These are phyloP conservation scores for Labeo calbasu DNA, from an alignment of 2,797 vertebrate species.

Conservation along the genomic window DNA sequence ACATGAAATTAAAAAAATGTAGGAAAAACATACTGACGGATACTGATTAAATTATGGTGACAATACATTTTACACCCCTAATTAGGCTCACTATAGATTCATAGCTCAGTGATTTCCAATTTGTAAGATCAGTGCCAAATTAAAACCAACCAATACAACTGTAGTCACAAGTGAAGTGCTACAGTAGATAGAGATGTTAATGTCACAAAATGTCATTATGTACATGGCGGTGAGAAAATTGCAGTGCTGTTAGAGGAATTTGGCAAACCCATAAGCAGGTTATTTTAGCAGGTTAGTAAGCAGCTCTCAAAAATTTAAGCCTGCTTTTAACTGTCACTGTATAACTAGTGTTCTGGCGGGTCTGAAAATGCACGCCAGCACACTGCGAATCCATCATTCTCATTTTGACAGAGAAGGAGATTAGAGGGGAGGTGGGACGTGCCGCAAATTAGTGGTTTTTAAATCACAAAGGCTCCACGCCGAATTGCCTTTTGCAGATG, in stretches of 20 bases:
- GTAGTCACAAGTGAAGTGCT: conserved; percentile 1
- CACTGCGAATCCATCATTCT: conserved; percentile 8
- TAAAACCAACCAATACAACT: neutral
- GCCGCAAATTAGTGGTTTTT: conserved; percentile 27
- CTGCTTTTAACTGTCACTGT: neutral
- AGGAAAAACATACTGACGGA: neutral
- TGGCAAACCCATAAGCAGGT: neutral
- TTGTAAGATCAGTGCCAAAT: neutral
- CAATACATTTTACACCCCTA: neutral
- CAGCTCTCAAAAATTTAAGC: neutral
- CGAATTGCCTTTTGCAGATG: neutral
- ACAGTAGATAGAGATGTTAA: neutral
- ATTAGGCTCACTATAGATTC: neutral
- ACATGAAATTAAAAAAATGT: neutral
- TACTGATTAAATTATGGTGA: neutral
- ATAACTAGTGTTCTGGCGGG: conserved; percentile 3
- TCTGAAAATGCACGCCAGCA: neutral
- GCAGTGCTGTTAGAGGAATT: neutral
- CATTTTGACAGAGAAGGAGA: conserved; percentile 19
- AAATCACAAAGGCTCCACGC: neutral
- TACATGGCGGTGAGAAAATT: conserved; percentile 7
- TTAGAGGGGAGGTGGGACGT: conserved; percentile 2
- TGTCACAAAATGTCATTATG: neutral
- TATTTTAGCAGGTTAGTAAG: conserved; percentile 18
- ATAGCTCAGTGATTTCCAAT: neutral